These are phyloP conservation scores for Hycleus cichorii DNA, from an alignment of 1,140 invertebrate genomes.

Conservation along the genomic window DNA sequence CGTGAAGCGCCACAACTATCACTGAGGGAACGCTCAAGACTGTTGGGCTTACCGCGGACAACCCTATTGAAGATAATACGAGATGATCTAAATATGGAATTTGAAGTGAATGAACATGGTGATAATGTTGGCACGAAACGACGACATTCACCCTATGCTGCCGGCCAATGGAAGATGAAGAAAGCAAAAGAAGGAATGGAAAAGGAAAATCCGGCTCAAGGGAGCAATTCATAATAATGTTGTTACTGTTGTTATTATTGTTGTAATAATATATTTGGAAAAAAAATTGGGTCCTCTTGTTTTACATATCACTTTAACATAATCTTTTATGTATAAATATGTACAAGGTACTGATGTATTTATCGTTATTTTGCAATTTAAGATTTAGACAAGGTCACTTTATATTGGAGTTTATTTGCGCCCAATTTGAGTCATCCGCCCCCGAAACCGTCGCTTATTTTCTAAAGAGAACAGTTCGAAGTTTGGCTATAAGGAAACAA, in stretches of 20 bases:
- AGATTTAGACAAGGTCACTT: conserved; percentile 30
- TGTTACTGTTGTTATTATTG: conserved; percentile 3
- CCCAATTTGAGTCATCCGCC: background rate
- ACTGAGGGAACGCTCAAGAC: conserved; percentile 24
- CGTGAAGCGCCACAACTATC: conserved; percentile 26
- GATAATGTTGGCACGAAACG: conserved; percentile 11
- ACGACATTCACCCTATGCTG: conserved; percentile 21
- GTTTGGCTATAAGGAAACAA: conserved; percentile 28
- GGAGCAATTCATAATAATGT: background rate
- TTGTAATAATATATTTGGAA: conserved; percentile 29
- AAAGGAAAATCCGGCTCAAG: background rate
- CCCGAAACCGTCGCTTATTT: background rate
- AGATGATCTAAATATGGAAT: conserved; percentile 31
- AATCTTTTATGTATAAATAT: conserved; percentile 27
- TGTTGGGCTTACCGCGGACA: conserved; percentile 23
- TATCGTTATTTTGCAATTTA: conserved; percentile 16
- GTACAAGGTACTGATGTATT: conserved; percentile 30
- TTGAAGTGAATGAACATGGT: conserved; percentile 19
- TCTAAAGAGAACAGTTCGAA: conserved; percentile 13
- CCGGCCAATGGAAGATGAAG: conserved; percentile 24
- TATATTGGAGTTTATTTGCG: conserved; percentile 21
- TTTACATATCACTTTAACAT: conserved; percentile 27
- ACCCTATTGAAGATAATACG: conserved; percentile 27
- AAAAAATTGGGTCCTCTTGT: conserved; percentile 28
- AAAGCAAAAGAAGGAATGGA: background rate